A percentile compares a stretch with the other conserved stretches of the same genome.
These are phyloP conservation scores for Premnoplex brunnescens DNA, from an alignment of 2,797 vertebrate species.

Conservation along the genomic window DNA sequence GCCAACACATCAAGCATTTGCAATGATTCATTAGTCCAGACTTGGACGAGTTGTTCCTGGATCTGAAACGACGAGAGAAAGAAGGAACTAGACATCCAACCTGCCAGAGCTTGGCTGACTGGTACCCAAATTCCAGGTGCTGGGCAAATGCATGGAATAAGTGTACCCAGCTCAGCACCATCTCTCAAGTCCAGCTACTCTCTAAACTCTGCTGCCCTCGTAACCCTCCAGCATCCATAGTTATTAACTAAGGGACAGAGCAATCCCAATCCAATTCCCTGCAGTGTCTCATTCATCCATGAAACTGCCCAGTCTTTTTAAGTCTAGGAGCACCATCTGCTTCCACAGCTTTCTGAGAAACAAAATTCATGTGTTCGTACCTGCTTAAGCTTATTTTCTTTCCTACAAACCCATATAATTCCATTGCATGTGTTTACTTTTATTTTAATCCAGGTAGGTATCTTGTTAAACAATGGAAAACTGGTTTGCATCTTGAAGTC, in stretches of 20 bases:
- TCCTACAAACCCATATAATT: not conserved
- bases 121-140: not conserved
- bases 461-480: not conserved
- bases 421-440: not conserved
- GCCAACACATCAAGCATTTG: conserved; percentile 59
- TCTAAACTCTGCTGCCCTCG: not conserved
- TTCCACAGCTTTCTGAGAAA: not conserved
- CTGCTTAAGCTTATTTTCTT: not conserved
- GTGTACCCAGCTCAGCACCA: not conserved
- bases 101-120: not conserved
- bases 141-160: not conserved
- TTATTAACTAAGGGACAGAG: not conserved
- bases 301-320: not conserved
- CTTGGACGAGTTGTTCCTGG: conserved; percentile 28
- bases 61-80: not conserved
- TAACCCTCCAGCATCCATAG: not conserved
- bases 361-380: not conserved
- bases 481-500: not conserved
- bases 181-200: not conserved
- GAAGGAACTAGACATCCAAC: conserved; percentile 18
- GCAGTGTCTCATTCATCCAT: not conserved
- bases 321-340: not conserved
- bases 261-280: not conserved
- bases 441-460: not conserved
- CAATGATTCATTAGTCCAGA: conserved; percentile 66